Conservation (phyloP, 2,797 vertebrate species). For the Scleropages formosus region DNA sequence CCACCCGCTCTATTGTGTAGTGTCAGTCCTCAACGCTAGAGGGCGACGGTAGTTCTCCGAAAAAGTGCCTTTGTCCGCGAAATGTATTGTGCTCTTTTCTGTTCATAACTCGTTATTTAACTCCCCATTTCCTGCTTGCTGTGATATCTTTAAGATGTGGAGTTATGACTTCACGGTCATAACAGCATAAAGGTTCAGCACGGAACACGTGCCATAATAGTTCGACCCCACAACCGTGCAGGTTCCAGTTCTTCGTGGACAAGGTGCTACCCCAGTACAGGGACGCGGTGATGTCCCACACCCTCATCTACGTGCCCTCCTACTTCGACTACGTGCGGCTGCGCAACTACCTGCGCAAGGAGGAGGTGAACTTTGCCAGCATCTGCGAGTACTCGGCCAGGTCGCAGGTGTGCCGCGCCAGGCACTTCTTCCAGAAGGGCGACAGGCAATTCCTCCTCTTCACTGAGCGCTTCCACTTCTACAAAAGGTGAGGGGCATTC, state of each 20-base stretch:
- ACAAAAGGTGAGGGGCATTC: constrained; percentile 80
- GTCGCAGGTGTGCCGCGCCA: constrained; percentile 76
- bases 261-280: constrained; percentile 91
- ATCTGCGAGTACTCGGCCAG: constrained; percentile 86
- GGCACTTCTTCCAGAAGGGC: constrained; percentile 85
- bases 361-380: constrained; percentile 81
- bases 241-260: constrained; percentile 86
- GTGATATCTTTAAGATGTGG: too few species aligned
- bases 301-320: constrained; percentile 85
- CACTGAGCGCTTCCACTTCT: constrained; percentile 96
- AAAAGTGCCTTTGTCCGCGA: too few species aligned
- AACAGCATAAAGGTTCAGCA: background rate
- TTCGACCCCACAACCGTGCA: constrained; percentile 48
- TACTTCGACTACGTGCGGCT: constrained; percentile 95
- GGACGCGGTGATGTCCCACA: constrained; percentile 94
- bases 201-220: too few species aligned
- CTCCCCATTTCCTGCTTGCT: constrained; percentile 1
- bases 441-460: constrained; percentile 87
- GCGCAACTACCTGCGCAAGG: constrained; percentile 90
- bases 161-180: background rate
- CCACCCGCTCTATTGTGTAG: background rate
- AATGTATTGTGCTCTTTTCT: background rate
- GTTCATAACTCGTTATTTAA: background rate
- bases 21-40: constrained; percentile 36
- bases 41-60: constrained; percentile 29